These are phyloP conservation scores for Orthosia incerta DNA, from an alignment of 2,888 invertebrate species.

Conservation along the genomic window DNA sequence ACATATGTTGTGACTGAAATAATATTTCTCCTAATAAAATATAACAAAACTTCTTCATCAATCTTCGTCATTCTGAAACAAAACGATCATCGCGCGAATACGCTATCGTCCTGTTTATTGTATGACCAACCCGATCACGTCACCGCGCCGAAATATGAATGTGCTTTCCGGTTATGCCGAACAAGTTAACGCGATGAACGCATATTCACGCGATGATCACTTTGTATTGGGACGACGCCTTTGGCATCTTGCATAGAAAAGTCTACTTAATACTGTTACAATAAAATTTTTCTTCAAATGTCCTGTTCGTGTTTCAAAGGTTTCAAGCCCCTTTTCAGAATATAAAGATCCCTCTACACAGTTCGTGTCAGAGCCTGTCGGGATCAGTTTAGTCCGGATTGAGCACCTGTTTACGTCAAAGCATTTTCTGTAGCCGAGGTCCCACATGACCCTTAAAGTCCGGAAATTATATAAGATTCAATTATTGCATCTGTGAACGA, in stretches of 20 bases:
- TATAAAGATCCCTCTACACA: not conserved
- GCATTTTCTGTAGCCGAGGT: not conserved
- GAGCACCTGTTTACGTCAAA: not conserved
- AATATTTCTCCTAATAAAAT: not conserved
- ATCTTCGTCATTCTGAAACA: too few species aligned
- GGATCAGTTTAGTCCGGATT: not conserved
- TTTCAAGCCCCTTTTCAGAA: not conserved
- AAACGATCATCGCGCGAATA: too few species aligned
- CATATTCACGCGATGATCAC: too few species aligned
- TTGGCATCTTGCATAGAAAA: not conserved
- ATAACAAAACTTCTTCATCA: not conserved
- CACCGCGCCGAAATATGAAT: too few species aligned
- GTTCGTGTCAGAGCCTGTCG: not conserved
- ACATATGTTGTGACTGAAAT: not conserved
- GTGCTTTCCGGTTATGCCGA: too few species aligned
- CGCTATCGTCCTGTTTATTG: too few species aligned
- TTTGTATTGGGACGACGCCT: too few species aligned
- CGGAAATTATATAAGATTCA: not conserved
- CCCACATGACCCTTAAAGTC: not conserved
- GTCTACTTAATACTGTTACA: not conserved
- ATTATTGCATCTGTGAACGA: not conserved
- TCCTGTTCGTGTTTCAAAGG: constrained; percentile 8
- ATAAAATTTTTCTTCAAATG: not conserved
- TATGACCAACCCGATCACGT: too few species aligned
- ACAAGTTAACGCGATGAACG: too few species aligned